phyloP scores from a whole-genome alignment of 2,113 vertebrate genomes.

The Pseudorhombus dupliciocellatus region DNA sequence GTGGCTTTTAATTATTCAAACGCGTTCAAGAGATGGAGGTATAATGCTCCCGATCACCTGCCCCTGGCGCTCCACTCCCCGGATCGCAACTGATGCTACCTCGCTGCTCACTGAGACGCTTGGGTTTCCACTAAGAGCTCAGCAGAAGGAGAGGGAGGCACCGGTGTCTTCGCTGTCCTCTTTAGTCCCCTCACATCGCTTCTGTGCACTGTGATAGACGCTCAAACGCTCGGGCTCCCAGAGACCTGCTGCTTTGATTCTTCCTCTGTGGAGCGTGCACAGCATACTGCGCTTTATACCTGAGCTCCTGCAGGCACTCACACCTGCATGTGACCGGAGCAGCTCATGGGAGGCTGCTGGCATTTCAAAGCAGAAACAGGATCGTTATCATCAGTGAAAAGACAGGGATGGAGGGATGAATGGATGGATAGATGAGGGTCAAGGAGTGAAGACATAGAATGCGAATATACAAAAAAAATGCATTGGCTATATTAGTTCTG shows the following conservation, averaged over 20 bases:
- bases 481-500: neutral
- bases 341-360: constrained; percentile 25
- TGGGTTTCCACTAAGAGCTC: constrained; percentile 22
- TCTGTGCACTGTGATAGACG: constrained; percentile 40
- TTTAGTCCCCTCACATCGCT: constrained; percentile 32
- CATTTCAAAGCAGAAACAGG: constrained; percentile 38
- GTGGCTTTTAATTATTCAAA: constrained; percentile 75
- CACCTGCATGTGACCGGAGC: constrained; percentile 54
- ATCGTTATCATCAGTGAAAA: constrained; percentile 17
- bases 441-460: too few species aligned
- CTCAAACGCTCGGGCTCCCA: constrained; percentile 53
- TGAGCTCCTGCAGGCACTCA: constrained; percentile 52
- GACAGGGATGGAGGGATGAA: neutral
- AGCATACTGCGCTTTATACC: constrained; percentile 37
- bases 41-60: constrained; percentile 56
- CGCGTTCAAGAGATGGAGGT: constrained; percentile 54
- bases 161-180: constrained; percentile 17
- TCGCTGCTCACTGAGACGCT: constrained; percentile 35
- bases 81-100: constrained; percentile 26
- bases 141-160: neutral
- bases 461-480: too few species aligned
- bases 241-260: constrained; percentile 64
- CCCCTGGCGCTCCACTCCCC: constrained; percentile 26
- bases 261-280: constrained; percentile 21
- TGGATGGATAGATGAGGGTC: neutral